Conservation (phyloP, 1,140 invertebrate genomes). For the Cherax quadricarinatus region DNA sequence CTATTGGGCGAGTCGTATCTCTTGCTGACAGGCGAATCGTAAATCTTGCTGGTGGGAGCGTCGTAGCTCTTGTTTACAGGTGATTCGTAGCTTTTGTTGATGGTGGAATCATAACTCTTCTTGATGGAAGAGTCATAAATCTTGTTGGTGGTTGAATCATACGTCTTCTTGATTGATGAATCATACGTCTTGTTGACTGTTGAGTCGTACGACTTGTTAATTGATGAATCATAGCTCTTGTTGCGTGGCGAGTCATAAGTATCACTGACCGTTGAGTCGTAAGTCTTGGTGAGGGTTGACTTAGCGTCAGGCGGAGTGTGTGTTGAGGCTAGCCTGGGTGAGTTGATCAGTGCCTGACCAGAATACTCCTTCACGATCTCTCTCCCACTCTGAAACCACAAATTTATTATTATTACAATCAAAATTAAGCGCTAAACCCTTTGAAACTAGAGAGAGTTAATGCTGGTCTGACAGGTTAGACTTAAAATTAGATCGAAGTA, state of each 20-base stretch:
- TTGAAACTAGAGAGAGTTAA: too few species aligned
- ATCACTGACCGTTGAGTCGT: conserved; percentile 29
- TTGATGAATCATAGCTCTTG: conserved; percentile 33
- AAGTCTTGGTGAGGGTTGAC: conserved; percentile 51
- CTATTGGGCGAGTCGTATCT: conserved; percentile 11
- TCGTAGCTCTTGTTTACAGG: conserved; percentile 41
- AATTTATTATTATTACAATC: neutral
- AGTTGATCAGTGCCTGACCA: conserved; percentile 46
- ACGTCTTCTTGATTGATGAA: conserved; percentile 11
- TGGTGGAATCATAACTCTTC: conserved; percentile 23
- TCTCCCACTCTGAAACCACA: conserved; percentile 31
- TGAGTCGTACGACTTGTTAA: conserved; percentile 30
- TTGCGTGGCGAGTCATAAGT: conserved; percentile 66
- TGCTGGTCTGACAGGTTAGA: too few species aligned
- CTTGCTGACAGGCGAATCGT: conserved; percentile 18
- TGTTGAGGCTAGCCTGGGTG: conserved; percentile 35
- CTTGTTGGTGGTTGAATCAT: conserved; percentile 21
- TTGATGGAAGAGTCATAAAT: conserved; percentile 16
- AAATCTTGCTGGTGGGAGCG: conserved; percentile 1
- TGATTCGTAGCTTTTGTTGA: conserved; percentile 14
- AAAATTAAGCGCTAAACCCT: too few species aligned
- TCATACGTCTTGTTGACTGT: conserved; percentile 43
- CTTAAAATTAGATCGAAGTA: too few species aligned
- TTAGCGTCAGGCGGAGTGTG: conserved; percentile 39
- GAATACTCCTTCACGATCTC: conserved; percentile 70